Conservation (phyloP, 1,140 invertebrate genomes). For the Planococcus citri region DNA sequence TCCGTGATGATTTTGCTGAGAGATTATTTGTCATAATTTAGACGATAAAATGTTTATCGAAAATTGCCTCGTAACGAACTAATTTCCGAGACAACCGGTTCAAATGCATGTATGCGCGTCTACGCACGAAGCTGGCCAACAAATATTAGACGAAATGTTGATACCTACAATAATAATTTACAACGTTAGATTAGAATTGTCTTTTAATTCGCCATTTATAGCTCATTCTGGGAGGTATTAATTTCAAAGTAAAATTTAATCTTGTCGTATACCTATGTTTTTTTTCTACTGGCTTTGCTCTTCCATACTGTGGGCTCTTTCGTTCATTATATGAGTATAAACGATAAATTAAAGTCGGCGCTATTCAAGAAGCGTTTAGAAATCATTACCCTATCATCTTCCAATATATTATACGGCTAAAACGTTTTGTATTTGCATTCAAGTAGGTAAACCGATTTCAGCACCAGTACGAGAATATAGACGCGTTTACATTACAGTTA, state of each 20-base stretch:
- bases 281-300: neutral
- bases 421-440: constrained; percentile 2
- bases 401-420: neutral
- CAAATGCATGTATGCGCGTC: no score
- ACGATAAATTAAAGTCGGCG: constrained; percentile 2
- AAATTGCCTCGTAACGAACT: neutral
- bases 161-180: constrained; percentile 15
- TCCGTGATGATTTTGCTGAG: neutral
- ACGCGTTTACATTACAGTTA: neutral
- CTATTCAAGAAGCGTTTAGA: constrained; percentile 6
- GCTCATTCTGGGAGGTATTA: constrained; percentile 20
- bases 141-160: constrained; percentile 10
- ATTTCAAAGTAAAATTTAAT: constrained; percentile 19
- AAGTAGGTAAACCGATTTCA: neutral
- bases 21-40: neutral
- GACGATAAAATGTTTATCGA: neutral
- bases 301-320: no score
- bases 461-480: neutral
- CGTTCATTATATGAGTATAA: neutral
- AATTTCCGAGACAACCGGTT: neutral
- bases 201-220: constrained; percentile 11
- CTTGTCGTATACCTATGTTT: constrained; percentile 6
- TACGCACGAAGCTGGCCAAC: neutral
- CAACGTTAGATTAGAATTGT: neutral
- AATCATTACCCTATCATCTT: constrained; percentile 1